phyloP scores from a whole-genome alignment of 2,888 invertebrate genomes.

The Leptinotarsa tumamoca region DNA sequence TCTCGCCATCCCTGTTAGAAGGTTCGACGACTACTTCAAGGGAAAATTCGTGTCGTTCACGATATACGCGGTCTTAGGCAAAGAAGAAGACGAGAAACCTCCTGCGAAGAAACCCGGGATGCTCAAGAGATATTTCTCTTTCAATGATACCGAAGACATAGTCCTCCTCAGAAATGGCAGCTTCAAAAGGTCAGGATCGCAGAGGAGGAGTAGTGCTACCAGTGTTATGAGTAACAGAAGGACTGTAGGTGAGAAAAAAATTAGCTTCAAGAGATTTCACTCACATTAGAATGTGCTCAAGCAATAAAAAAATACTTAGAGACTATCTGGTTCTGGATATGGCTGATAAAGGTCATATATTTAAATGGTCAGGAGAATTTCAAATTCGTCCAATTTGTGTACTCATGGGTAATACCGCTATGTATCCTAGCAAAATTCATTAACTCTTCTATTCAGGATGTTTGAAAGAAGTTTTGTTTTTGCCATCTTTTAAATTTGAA shows the following conservation, averaged over 20 bases:
- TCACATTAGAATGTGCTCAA: too few species aligned
- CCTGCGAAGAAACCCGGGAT: slow-evolving; percentile 38
- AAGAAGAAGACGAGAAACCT: slow-evolving; percentile 66
- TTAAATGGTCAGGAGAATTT: too few species aligned
- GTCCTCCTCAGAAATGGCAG: slow-evolving; percentile 37
- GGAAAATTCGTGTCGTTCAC: slow-evolving; percentile 78
- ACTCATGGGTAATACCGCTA: too few species aligned
- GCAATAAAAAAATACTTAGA: too few species aligned
- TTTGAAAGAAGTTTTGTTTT: too few species aligned
- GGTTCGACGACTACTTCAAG: slow-evolving; percentile 72
- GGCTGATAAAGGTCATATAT: too few species aligned
- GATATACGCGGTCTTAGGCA: slow-evolving; percentile 76
- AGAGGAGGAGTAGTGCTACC: slow-evolving; percentile 64
- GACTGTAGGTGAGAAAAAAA: slow-evolving; percentile 67
- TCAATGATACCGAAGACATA: slow-evolving; percentile 65
- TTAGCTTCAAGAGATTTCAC: not conserved
- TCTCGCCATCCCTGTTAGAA: slow-evolving; percentile 68
- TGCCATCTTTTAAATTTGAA: too few species aligned
- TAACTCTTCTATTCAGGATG: too few species aligned
- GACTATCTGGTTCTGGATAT: too few species aligned
- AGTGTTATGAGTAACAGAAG: slow-evolving; percentile 72
- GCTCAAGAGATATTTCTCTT: slow-evolving; percentile 55
- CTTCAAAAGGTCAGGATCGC: slow-evolving; percentile 45
- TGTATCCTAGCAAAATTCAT: too few species aligned
- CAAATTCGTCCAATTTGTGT: too few species aligned